These are phyloP conservation scores for Peromyscus attwateri DNA, from an alignment of 2,797 vertebrate species.

Conservation along the genomic window DNA sequence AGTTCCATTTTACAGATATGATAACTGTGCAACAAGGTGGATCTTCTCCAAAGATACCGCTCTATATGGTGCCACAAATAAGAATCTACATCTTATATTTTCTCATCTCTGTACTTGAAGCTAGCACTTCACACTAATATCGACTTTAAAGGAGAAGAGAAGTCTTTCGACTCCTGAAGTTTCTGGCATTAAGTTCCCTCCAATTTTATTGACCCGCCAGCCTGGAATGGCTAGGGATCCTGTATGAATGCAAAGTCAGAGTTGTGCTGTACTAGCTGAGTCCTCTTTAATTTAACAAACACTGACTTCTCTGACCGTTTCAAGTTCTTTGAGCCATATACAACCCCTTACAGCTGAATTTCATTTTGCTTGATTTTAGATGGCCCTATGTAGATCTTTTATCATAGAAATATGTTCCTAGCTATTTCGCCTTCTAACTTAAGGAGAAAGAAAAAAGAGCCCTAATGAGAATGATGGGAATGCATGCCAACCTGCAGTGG, in stretches of 20 bases:
- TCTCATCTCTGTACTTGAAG: slow-evolving; percentile 54
- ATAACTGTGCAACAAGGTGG: slow-evolving; percentile 66
- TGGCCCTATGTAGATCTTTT: slow-evolving; percentile 63
- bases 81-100: slow-evolving; percentile 54
- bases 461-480: slow-evolving; percentile 56
- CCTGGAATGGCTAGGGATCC: slow-evolving; percentile 41
- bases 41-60: slow-evolving; percentile 1
- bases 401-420: slow-evolving; percentile 70
- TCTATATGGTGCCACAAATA: slow-evolving; percentile 34
- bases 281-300: slow-evolving; percentile 77
- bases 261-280: slow-evolving; percentile 62
- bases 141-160: slow-evolving; percentile 76
- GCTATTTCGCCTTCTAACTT: neutral
- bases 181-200: slow-evolving; percentile 72
- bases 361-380: slow-evolving; percentile 46
- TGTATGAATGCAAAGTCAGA: slow-evolving; percentile 68
- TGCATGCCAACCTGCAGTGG: slow-evolving; percentile 79
- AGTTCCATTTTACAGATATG: slow-evolving; percentile 72
- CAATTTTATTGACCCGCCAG: slow-evolving; percentile 80
- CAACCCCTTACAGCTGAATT: slow-evolving; percentile 48
- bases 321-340: slow-evolving; percentile 50
- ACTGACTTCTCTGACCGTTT: slow-evolving; percentile 67
- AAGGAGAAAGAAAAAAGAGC: neutral
- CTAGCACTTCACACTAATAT: slow-evolving; percentile 56
- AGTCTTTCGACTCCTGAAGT: slow-evolving; percentile 72